Evolutionary conservation across 1,140 invertebrate genomes (phyloP).

Genomic region (Spodoptera frugiperda): DNA sequence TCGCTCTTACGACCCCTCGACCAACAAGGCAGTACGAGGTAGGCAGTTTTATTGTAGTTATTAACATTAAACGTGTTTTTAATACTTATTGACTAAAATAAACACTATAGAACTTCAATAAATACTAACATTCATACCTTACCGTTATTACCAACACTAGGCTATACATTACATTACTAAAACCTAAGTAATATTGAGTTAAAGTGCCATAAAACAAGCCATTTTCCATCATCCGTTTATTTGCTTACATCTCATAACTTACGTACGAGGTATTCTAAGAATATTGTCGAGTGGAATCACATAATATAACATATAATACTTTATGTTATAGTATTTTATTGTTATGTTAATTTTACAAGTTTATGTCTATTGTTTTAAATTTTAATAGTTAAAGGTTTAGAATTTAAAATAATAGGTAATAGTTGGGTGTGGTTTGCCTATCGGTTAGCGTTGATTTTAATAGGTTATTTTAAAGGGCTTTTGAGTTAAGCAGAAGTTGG

Average conservation of each 20-base stretch:
- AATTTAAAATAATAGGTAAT: not conserved
- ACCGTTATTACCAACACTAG: too few relatives aligned
- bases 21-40: too few relatives aligned
- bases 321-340: not conserved
- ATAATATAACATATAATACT: not conserved
- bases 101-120: too few relatives aligned
- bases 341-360: not conserved
- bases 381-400: not conserved
- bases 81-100: too few relatives aligned
- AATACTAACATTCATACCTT: too few relatives aligned
- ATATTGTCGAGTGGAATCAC: not conserved
- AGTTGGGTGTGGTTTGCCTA: not conserved
- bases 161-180: too few relatives aligned
- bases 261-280: not conserved
- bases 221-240: not conserved
- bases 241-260: not conserved
- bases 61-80: too few relatives aligned
- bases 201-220: not conserved
- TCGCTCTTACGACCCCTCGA: too few relatives aligned
- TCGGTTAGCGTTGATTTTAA: not conserved
- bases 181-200: too few relatives aligned
- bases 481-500: too few relatives aligned
- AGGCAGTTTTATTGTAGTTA: too few relatives aligned
- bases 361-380: not conserved
- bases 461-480: too few relatives aligned